phyloP scores from a whole-genome alignment of 2,113 vertebrate genomes.

The Dermatemys mawii region DNA sequence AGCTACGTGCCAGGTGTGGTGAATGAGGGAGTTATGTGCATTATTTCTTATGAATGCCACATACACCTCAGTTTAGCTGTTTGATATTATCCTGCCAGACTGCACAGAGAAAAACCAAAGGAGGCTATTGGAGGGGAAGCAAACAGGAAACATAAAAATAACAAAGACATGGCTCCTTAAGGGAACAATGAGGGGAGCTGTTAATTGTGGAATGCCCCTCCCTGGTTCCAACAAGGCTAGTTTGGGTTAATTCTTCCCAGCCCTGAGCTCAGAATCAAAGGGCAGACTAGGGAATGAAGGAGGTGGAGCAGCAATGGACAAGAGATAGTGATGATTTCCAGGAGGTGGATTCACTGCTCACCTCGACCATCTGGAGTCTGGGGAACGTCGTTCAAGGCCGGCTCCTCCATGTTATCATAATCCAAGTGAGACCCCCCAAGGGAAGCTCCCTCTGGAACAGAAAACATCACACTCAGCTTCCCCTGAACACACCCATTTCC shows the following conservation, averaged over 20 bases:
- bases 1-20: neutral
- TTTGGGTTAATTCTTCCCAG: neutral
- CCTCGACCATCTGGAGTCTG: neutral
- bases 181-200: no score
- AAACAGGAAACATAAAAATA: neutral
- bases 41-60: neutral
- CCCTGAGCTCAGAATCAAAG: neutral
- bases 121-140: neutral
- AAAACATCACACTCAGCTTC: neutral
- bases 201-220: neutral
- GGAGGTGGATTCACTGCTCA: neutral
- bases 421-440: neutral
- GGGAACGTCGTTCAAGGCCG: fast-evolving
- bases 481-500: neutral
- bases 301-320: neutral
- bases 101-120: neutral
- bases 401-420: neutral
- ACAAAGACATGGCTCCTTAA: neutral
- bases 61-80: neutral
- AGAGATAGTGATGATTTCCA: neutral
- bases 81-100: neutral
- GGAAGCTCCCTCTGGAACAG: neutral
- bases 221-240: neutral
- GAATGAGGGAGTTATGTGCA: neutral
- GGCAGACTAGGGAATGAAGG: neutral